Percentiles rank a stretch among this genome's conserved stretches.
Evolutionary conservation across 2,113 vertebrate genomes (phyloP).

Genomic region (Galbula dea): DNA sequence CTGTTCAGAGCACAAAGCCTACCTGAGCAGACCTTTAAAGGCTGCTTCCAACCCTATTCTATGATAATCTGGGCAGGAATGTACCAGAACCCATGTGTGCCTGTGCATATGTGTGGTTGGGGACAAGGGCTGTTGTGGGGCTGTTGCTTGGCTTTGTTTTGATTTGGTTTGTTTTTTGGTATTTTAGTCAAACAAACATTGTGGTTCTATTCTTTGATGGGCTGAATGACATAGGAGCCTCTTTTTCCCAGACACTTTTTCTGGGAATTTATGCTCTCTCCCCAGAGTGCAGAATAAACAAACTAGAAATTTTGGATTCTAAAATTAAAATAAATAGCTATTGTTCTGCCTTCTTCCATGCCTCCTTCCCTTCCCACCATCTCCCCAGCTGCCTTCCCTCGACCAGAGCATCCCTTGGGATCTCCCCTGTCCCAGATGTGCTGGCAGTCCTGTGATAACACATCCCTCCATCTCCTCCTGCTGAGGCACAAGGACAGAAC

Average conservation of each 20-base stretch:
- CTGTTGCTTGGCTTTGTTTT: background rate
- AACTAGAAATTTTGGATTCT: constrained; percentile 2
- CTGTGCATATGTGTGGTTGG: background rate
- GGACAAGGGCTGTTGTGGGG: background rate
- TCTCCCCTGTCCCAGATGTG: background rate
- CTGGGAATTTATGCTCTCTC: background rate
- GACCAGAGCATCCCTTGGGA: background rate
- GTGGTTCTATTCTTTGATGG: background rate
- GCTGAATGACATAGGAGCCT: background rate
- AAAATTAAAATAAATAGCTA: constrained; percentile 39
- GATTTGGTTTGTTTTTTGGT: background rate
- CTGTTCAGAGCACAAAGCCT: background rate
- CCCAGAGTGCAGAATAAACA: background rate
- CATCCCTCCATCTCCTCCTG: background rate
- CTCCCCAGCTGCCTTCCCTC: constrained; percentile 2
- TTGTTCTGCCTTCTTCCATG: background rate
- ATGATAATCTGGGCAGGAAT: background rate
- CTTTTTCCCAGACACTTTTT: constrained; percentile 26
- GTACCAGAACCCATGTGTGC: background rate
- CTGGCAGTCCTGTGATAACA: background rate
- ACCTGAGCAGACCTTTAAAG: background rate
- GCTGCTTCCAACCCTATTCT: background rate
- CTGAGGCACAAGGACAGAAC: background rate
- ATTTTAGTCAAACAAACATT: background rate
- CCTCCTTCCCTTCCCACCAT: constrained; percentile 23